These are phyloP conservation scores for Proterorhinus semilunaris DNA, from an alignment of 2,113 vertebrate genomes.

Conservation along the genomic window DNA sequence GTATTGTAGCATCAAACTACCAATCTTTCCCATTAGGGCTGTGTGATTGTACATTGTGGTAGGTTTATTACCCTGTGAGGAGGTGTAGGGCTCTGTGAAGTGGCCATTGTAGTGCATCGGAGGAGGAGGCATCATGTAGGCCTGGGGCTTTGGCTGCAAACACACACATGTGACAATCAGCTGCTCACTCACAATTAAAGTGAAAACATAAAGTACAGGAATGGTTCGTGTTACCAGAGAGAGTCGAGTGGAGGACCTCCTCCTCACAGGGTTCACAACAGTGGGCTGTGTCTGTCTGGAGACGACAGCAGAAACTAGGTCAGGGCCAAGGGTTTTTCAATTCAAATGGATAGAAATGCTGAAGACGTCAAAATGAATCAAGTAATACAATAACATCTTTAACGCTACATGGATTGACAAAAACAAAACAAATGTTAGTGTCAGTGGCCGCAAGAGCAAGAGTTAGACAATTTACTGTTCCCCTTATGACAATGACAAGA, in stretches of 20 bases:
- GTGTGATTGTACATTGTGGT: neutral
- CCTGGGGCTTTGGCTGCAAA: slow-evolving; percentile 87
- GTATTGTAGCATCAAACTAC: too few relatives aligned
- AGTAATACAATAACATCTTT: too few relatives aligned
- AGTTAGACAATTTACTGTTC: too few relatives aligned
- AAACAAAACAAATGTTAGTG: too few relatives aligned
- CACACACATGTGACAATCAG: slow-evolving; percentile 40
- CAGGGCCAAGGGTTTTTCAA: neutral
- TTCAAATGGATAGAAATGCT: too few relatives aligned
- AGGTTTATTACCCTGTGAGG: slow-evolving; percentile 87
- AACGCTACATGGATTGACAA: too few relatives aligned
- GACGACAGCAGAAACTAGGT: neutral
- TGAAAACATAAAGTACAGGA: neutral
- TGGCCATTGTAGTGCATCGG: slow-evolving; percentile 96
- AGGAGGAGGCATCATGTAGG: slow-evolving; percentile 89
- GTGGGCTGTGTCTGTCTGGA: slow-evolving; percentile 85
- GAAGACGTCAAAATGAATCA: too few relatives aligned
- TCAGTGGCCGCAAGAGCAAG: too few relatives aligned
- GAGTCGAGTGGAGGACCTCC: slow-evolving; percentile 88
- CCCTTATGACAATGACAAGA: too few relatives aligned
- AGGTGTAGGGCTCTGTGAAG: slow-evolving; percentile 89
- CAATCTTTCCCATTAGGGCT: too few relatives aligned
- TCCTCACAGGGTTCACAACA: slow-evolving; percentile 87
- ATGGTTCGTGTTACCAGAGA: slow-evolving; percentile 84
- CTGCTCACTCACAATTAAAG: slow-evolving; percentile 5